These are phyloP conservation scores for Sceloporus tristichus DNA, from an alignment of 2,113 vertebrate genomes.

Conservation along the genomic window DNA sequence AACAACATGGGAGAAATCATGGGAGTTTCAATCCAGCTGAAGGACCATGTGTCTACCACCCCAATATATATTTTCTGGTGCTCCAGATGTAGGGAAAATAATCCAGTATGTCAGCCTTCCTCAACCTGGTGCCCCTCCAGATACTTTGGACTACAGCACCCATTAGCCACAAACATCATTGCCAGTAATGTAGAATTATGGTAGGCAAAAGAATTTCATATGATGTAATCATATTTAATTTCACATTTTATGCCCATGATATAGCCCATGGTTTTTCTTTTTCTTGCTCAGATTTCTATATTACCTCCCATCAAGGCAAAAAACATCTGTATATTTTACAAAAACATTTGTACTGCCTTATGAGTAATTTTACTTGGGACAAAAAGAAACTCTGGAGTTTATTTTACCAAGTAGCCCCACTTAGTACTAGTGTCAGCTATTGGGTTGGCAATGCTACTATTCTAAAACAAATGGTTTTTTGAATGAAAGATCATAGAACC, in stretches of 20 bases:
- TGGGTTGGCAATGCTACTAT: conserved; percentile 15
- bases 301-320: background rate
- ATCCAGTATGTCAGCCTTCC: too few relatives aligned
- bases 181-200: too few relatives aligned
- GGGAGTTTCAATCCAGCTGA: too few relatives aligned
- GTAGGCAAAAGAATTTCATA: background rate
- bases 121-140: too few relatives aligned
- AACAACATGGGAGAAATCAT: too few relatives aligned
- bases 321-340: conserved; percentile 13
- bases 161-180: too few relatives aligned
- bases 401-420: background rate
- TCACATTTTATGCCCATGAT: background rate
- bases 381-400: conserved; percentile 17
- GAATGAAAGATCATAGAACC: background rate
- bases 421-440: background rate
- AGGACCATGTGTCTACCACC: too few relatives aligned
- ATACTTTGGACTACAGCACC: too few relatives aligned
- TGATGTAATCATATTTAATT: background rate
- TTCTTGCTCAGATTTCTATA: background rate
- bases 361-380: conserved; percentile 21
- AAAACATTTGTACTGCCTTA: conserved; percentile 8
- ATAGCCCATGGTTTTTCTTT: background rate
- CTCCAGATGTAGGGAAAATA: background rate
- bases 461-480: conserved; percentile 30
- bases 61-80: conserved; percentile 3